Evolutionary conservation across 2,888 invertebrate species (phyloP), one percentile per base, ranked within the genome.

Genomic region (Ennomos fuscantarius): DNA sequence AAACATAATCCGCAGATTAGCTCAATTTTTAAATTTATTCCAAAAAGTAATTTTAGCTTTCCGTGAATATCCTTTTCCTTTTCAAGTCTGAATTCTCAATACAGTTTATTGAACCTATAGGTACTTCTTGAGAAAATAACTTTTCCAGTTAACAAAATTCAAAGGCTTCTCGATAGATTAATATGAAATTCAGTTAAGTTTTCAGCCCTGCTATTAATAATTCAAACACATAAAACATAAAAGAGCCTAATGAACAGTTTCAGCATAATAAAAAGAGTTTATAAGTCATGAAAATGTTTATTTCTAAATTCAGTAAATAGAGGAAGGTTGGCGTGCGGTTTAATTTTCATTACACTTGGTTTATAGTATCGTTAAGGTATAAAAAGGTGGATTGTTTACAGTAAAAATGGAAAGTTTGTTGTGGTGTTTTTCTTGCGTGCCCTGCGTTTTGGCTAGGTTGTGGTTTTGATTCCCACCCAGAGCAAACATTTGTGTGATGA

Each of bases 341-440:
- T 66, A 68, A 70, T 66, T 69, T 70, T 70, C 70, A 74, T 73
- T 74, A 71, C 65, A 68, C 66, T 66, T 9, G 40, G 62, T 76
- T 76, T 76, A 77, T 66, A 53, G 68, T 67, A 69, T 63, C 71
- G 62, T 76, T 68, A 70, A 62, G 48, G 61, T 60, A 70, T 74
- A 70, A 73, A 73, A 62, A 52, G 46, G 63, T 51, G 52, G 63
- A 60, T 64, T 56, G 52, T 59, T 59, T 45, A 51, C 51, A 57
- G 33, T 35, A 59, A 41, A 47, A 54, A 42, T 13, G 31, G n/a
- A 49, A 55, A 55, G 39, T 55, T 42, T 32, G 15, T 32, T 32
- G 15, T 13, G 34, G 45, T 24, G 24, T 24, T 24, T 24, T 5
- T 24, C 3, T 6, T 24, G 24, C n/a, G n/a, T n/a, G n/a, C n/a